A percentile compares a stretch with the other conserved stretches of the same genome.
Conservation (phyloP, 2,888 invertebrate species). For the Orthosia gothica region DNA sequence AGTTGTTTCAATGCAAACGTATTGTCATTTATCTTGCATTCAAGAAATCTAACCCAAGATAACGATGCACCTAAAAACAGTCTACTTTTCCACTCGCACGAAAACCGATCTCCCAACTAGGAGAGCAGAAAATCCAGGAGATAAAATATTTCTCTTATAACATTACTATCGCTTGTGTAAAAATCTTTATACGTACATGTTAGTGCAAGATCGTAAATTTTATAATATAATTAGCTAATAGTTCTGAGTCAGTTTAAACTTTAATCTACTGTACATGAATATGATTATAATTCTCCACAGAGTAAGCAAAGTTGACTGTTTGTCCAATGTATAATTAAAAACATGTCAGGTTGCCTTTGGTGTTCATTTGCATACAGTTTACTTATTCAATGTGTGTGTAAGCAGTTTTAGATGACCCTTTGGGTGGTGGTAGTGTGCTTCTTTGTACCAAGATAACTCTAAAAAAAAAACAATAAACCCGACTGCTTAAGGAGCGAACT, state of each 20-base stretch:
- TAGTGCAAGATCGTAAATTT: slow-evolving; percentile 3
- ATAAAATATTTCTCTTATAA: neutral
- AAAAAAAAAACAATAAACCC: too few species aligned
- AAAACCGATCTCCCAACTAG: neutral
- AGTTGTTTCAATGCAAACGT: neutral
- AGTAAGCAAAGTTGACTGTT: slow-evolving; percentile 27
- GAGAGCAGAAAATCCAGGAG: neutral
- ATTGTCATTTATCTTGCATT: neutral
- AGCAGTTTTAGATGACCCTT: slow-evolving; percentile 3
- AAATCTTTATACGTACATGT: too few species aligned
- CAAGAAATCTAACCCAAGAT: neutral
- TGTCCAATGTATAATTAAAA: slow-evolving; percentile 30
- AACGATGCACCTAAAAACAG: neutral
- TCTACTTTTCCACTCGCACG: neutral
- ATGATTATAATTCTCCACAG: slow-evolving; percentile 6
- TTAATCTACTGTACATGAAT: slow-evolving; percentile 2
- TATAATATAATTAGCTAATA: slow-evolving; percentile 21
- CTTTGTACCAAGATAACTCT: neutral
- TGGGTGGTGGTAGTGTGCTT: neutral
- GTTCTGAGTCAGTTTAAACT: slow-evolving; percentile 1
- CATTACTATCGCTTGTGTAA: neutral
- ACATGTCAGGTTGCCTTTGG: slow-evolving; percentile 17
- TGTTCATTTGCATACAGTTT: neutral
- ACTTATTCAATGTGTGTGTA: neutral
- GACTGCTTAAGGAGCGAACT: too few species aligned